These are phyloP conservation scores for Procavia capensis DNA, from an alignment of 2,113 vertebrate genomes.

Conservation along the genomic window DNA sequence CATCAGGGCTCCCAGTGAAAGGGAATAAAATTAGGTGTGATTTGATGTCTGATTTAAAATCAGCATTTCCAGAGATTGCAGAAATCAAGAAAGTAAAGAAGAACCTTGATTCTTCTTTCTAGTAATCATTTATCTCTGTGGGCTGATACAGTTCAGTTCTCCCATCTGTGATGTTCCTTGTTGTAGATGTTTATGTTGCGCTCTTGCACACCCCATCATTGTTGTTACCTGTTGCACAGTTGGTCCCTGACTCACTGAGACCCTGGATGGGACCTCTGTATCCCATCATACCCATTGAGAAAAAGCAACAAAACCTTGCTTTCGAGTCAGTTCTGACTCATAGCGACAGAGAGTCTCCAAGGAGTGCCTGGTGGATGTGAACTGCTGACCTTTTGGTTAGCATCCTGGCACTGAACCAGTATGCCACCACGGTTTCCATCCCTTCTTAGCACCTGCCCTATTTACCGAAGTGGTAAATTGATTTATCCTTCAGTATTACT, in stretches of 20 bases:
- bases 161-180: background rate
- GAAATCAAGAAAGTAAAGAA: slow-evolving; percentile 17
- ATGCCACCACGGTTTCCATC: too few relatives aligned
- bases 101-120: background rate
- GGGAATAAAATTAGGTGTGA: slow-evolving; percentile 3
- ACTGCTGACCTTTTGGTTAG: too few relatives aligned
- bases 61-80: background rate
- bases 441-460: fast-evolving
- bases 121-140: background rate
- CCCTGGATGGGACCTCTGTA: too few relatives aligned
- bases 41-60: slow-evolving; percentile 32
- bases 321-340: too few relatives aligned
- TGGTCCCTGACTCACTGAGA: background rate
- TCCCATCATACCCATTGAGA: too few relatives aligned
- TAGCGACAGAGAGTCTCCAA: too few relatives aligned
- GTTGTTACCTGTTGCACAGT: background rate
- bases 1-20: too few relatives aligned
- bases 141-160: background rate
- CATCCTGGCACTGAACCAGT: too few relatives aligned
- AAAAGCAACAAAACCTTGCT: too few relatives aligned
- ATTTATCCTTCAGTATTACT: background rate
- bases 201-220: background rate
- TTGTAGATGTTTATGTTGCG: background rate
- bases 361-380: too few relatives aligned
- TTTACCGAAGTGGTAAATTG: background rate